Percentiles rank a stretch among this genome's conserved stretches.
These are phyloP conservation scores for Dynastes maya DNA, from an alignment of 2,888 invertebrate genomes.

Conservation along the genomic window DNA sequence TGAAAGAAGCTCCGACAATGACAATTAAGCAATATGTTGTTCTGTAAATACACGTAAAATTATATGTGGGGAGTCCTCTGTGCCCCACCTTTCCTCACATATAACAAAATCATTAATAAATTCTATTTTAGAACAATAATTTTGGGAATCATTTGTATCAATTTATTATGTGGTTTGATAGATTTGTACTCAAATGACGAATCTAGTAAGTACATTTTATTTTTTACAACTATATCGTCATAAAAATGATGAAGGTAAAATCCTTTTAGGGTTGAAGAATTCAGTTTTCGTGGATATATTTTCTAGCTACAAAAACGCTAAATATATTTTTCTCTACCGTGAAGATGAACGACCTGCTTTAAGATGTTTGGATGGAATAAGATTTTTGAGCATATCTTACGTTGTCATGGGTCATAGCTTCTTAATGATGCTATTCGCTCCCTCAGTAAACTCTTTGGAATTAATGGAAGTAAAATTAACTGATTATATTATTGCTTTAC, in stretches of 20 bases:
- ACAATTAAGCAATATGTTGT: constrained; percentile 60
- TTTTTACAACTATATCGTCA: background rate
- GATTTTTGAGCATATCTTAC: constrained; percentile 71
- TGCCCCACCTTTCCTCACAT: background rate
- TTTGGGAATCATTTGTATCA: constrained; percentile 20
- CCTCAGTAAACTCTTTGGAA: constrained; percentile 66
- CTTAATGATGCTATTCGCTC: constrained; percentile 63
- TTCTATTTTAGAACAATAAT: constrained; percentile 17
- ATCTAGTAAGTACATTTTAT: constrained; percentile 10
- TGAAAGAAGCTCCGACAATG: constrained; percentile 59
- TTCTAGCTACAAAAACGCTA: constrained; percentile 58
- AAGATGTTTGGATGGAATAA: constrained; percentile 71
- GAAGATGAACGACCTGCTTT: constrained; percentile 54
- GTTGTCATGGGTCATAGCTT: constrained; percentile 71
- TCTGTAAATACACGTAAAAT: constrained; percentile 58
- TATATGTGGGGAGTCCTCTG: background rate
- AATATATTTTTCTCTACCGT: constrained; percentile 56
- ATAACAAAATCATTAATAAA: background rate
- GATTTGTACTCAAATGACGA: constrained; percentile 9
- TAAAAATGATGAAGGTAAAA: background rate
- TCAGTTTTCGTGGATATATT: constrained; percentile 52
- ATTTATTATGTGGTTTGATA: constrained; percentile 6
- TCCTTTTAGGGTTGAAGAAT: constrained; percentile 32
- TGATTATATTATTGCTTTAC: no score
- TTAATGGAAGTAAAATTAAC: constrained; percentile 64